Evolutionary conservation across 1,140 invertebrate genomes (phyloP).

Genomic region (Drosophila pectinifera): DNA sequence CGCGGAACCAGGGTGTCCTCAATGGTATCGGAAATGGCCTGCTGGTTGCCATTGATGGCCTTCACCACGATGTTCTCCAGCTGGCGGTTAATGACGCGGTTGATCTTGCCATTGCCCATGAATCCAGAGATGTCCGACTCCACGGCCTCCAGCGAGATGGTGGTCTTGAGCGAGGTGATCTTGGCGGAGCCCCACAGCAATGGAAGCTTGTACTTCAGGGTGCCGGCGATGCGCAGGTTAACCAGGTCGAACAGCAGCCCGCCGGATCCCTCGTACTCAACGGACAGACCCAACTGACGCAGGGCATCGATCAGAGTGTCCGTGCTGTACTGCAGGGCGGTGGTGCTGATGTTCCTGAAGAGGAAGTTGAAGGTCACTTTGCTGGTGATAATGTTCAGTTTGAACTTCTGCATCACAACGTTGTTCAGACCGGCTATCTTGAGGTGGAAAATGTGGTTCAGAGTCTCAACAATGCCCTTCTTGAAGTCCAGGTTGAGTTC

Average conservation of each 20-base stretch:
- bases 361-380: slow-evolving; percentile 76
- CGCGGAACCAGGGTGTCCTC: slow-evolving; percentile 70
- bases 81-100: slow-evolving; percentile 66
- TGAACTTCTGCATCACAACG: slow-evolving; percentile 74
- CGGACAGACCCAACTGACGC: slow-evolving; percentile 70
- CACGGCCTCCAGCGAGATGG: slow-evolving; percentile 59
- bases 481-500: slow-evolving; percentile 63
- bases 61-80: slow-evolving; percentile 69
- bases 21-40: slow-evolving; percentile 67
- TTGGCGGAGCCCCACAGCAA: slow-evolving; percentile 80
- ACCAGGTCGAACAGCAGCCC: slow-evolving; percentile 66
- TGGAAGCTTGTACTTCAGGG: slow-evolving; percentile 75
- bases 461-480: slow-evolving; percentile 74
- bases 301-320: slow-evolving; percentile 77
- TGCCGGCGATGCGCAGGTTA: slow-evolving; percentile 71
- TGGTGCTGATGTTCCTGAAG: slow-evolving; percentile 69
- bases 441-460: slow-evolving; percentile 71
- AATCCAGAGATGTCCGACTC: slow-evolving; percentile 73
- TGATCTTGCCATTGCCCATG: slow-evolving; percentile 74
- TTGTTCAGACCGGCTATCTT: slow-evolving; percentile 75
- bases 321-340: slow-evolving; percentile 72
- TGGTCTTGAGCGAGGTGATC: slow-evolving; percentile 72
- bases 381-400: slow-evolving; percentile 66
- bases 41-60: slow-evolving; percentile 65
- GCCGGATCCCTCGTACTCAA: slow-evolving; percentile 77